Base-by-base conservation (phyloP, 2,888 invertebrate species). In the Scelioninae gen. 2 region DNA sequence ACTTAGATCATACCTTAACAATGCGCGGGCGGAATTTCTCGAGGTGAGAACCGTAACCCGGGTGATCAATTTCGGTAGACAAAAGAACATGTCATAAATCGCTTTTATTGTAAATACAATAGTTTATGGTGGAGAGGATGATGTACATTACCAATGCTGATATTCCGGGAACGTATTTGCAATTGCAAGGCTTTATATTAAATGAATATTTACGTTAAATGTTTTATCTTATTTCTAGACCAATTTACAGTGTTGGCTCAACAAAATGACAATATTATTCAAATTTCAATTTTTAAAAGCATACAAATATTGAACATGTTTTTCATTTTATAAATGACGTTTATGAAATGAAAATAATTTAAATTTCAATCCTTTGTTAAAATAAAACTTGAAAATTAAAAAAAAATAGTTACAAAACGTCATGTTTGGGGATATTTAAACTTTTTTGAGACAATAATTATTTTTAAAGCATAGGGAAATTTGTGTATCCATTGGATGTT, bases 1-100 rank as follows among this genome's bases (percentile, higher is more conserved):
- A 45, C 83, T 86, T 52, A 81, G 85, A 73, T 83, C 84, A 19
- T 83, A 85, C 67, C 80, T 86, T 64, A 81, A 81, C 65, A 83
- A 81, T 68, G 80, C 81, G 43, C 82, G 85, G 76, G 78, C 80
- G 73, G 85, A 85, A 77, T 86, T 85, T 76, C 81, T 84, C 61
- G 85, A 86, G 84, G 86, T 86, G 78, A 82, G 76, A 46, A 63
- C 16, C 64, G 70, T 77, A 71, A 53, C 64, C 63, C 28, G 33
- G 16, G 9, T 16, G 4, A 50, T 33, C 15, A 35, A 2, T 64
- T 46, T 28, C 22, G 39, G 55, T 50, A 22, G 37, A 53, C 31
- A 57, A 61, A 72, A 41, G 28, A 67, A 55, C 53, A 16, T 46
- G 35, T 65, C 48, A 63, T 45, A 67, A 31, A 48, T 46, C 22